Percentiles rank a stretch among this genome's conserved stretches.
phyloP scores from a whole-genome alignment of 2,888 invertebrate genomes.

The Chymomyza amoena region DNA sequence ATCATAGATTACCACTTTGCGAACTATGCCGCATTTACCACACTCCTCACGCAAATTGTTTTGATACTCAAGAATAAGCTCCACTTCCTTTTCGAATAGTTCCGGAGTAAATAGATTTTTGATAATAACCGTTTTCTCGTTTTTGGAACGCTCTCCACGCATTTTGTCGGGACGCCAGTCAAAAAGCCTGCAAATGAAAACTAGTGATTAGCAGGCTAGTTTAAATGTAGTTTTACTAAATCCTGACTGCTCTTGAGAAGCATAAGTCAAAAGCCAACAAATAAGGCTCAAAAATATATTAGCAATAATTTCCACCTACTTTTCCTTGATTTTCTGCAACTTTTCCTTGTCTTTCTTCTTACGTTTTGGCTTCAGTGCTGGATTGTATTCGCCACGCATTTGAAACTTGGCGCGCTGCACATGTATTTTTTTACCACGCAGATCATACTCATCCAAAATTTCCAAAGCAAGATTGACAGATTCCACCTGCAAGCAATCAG shows the following conservation, averaged over 20 bases:
- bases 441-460: constrained; percentile 91
- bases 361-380: constrained; percentile 93
- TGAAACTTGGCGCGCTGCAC: constrained; percentile 97
- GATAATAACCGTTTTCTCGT: constrained; percentile 94
- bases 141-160: constrained; percentile 90
- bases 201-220: constrained; percentile 7
- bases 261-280: no score
- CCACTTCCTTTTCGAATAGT: constrained; percentile 93
- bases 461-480: constrained; percentile 95
- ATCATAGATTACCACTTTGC: constrained; percentile 94
- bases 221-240: no score
- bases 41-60: constrained; percentile 94
- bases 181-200: constrained; percentile 83
- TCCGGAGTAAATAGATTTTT: constrained; percentile 95
- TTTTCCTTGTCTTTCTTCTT: constrained; percentile 95
- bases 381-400: constrained; percentile 96
- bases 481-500: constrained; percentile 83
- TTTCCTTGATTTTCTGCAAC: constrained; percentile 93
- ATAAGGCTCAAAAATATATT: background rate
- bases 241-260: no score
- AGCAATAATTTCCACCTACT: constrained; percentile 79
- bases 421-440: constrained; percentile 88
- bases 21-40: constrained; percentile 93
- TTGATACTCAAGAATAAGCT: constrained; percentile 92
- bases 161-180: constrained; percentile 98